Evolutionary conservation across 2,797 vertebrate genomes (phyloP).

Genomic region (Hydrolagus colliei): DNA sequence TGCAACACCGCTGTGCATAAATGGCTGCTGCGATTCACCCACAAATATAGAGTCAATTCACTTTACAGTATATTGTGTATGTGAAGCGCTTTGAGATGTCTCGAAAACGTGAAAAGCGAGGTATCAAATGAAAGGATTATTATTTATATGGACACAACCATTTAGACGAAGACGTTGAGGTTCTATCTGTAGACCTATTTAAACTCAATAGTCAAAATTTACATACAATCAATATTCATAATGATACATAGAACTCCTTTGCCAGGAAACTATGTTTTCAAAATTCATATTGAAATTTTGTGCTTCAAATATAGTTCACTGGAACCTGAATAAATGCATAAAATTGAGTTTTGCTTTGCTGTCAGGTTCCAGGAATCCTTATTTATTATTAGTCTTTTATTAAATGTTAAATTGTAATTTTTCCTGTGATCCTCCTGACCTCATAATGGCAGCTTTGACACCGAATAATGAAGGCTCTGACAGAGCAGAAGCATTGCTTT

Average conservation of each 20-base stretch:
- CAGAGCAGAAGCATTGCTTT: not conserved
- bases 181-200: not conserved
- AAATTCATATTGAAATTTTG: not conserved
- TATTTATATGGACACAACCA: not conserved
- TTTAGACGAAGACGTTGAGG: not conserved
- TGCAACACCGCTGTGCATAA: no score
- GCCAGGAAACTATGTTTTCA: not conserved
- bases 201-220: not conserved
- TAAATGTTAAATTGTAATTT: conserved; percentile 5
- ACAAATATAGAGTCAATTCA: no score
- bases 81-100: no score
- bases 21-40: no score
- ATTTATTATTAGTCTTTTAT: not conserved
- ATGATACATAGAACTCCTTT: not conserved
- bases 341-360: not conserved
- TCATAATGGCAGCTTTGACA: not conserved
- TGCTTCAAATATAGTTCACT: not conserved
- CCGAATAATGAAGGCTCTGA: not conserved
- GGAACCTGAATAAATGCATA: not conserved
- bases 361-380: not conserved
- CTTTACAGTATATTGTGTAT: no score
- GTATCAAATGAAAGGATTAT: no score
- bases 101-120: no score
- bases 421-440: not conserved
- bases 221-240: not conserved